These are phyloP conservation scores for Parotocinclus haroldoi DNA, from an alignment of 2,797 vertebrate genomes.

Conservation along the genomic window DNA sequence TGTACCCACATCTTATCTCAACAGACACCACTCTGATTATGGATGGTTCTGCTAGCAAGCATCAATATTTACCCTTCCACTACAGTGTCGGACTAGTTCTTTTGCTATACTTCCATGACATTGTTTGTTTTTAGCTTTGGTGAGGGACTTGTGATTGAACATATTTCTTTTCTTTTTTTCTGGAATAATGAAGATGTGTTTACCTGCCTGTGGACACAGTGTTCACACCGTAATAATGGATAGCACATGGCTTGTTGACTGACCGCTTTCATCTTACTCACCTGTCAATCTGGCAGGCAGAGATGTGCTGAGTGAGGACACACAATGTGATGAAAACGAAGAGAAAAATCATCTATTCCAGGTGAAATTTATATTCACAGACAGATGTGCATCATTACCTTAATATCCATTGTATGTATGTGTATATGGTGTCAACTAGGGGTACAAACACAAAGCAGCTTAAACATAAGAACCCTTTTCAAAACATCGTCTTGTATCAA, in stretches of 20 bases:
- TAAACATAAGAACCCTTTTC: no score
- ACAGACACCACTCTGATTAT: conserved; percentile 86
- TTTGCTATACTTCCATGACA: conserved; percentile 55
- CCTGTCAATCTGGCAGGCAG: conserved; percentile 82
- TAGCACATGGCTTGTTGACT: conserved; percentile 91
- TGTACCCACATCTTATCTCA: conserved; percentile 81
- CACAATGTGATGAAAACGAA: conserved; percentile 55
- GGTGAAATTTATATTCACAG: conserved; percentile 5
- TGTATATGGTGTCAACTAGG: background rate
- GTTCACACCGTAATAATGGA: conserved; percentile 91
- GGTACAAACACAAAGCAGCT: no score
- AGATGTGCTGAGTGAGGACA: conserved; percentile 73
- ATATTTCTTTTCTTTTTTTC: conserved; percentile 89
- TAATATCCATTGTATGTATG: background rate
- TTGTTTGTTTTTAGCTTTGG: conserved; percentile 89
- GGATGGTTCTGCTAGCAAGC: conserved; percentile 78
- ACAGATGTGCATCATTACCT: background rate
- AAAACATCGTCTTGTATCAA: no score
- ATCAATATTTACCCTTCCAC: conserved; percentile 89
- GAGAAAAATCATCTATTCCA: conserved; percentile 8
- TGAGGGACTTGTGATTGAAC: conserved; percentile 83
- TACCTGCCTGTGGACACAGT: conserved; percentile 81
- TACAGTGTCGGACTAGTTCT: conserved; percentile 79
- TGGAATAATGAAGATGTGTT: conserved; percentile 97
- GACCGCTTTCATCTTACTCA: conserved; percentile 85